These are phyloP conservation scores for Doryteuthis pealeii DNA, from an alignment of 1,140 invertebrate genomes.

Conservation along the genomic window DNA sequence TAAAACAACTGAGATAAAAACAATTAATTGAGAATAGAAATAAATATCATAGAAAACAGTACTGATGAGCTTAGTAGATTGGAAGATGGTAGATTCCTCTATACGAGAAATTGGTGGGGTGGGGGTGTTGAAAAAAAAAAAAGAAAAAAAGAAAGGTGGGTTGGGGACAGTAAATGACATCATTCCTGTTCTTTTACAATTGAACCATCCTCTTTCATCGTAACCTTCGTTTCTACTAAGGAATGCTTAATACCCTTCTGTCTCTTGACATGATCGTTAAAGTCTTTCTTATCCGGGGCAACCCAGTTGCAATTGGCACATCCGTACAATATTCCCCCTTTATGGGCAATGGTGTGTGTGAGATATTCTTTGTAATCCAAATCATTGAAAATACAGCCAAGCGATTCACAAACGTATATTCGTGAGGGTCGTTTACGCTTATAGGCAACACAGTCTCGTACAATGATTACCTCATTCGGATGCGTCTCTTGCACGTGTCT, in stretches of 20 bases:
- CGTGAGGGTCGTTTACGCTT: background rate
- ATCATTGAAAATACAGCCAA: background rate
- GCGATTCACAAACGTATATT: background rate
- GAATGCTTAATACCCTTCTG: background rate
- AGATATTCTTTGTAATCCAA: constrained; percentile 1
- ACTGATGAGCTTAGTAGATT: no score
- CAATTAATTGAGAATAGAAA: no score
- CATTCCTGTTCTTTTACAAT: background rate
- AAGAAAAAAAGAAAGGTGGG: no score
- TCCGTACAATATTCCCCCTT: background rate
- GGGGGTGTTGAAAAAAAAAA: no score
- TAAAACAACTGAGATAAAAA: no score
- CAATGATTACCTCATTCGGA: background rate
- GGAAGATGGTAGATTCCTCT: no score
- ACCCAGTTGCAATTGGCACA: background rate
- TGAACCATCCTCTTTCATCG: background rate
- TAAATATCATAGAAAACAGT: no score
- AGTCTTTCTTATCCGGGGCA: background rate
- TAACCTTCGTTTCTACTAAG: background rate
- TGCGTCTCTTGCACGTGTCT: background rate
- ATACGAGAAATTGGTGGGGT: no score
- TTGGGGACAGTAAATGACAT: no score
- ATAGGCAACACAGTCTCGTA: background rate
- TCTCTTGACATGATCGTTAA: background rate
- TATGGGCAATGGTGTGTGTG: background rate